Conservation (phyloP, 2,113 vertebrate species). For the Amazona vittata region DNA sequence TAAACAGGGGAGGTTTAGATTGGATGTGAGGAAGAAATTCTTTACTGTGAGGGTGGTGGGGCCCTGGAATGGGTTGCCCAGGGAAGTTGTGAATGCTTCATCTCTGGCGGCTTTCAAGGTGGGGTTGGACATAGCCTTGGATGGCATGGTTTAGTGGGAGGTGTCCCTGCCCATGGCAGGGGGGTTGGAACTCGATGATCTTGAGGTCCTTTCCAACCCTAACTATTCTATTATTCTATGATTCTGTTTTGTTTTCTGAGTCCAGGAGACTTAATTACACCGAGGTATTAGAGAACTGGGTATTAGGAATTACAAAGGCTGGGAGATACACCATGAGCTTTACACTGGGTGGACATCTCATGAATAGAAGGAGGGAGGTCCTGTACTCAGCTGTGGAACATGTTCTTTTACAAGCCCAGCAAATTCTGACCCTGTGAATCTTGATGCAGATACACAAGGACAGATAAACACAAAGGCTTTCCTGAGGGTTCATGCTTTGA, state of each 20-base stretch:
- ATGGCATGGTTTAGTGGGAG: too few species aligned
- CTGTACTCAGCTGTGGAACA: background rate
- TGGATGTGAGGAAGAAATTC: too few species aligned
- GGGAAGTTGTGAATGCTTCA: too few species aligned
- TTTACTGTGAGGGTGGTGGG: too few species aligned
- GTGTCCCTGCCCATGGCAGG: too few species aligned
- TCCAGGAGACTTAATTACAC: background rate
- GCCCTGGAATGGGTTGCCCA: too few species aligned
- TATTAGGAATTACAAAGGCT: background rate
- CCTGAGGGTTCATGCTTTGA: background rate
- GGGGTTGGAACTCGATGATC: too few species aligned
- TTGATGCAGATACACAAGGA: background rate
- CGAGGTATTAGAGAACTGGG: background rate
- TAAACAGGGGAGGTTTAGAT: too few species aligned
- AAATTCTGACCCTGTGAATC: background rate
- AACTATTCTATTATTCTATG: too few species aligned
- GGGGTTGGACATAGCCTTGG: too few species aligned
- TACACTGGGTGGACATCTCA: background rate
- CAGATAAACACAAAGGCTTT: background rate
- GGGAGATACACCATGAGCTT: accelerated
- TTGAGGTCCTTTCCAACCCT: too few species aligned
- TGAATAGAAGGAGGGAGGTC: background rate
- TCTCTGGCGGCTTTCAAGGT: too few species aligned
- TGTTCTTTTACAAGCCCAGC: background rate
- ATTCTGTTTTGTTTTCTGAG: background rate